Base-by-base conservation (phyloP, 2,888 invertebrate species). In the Camponotus fellah region DNA sequence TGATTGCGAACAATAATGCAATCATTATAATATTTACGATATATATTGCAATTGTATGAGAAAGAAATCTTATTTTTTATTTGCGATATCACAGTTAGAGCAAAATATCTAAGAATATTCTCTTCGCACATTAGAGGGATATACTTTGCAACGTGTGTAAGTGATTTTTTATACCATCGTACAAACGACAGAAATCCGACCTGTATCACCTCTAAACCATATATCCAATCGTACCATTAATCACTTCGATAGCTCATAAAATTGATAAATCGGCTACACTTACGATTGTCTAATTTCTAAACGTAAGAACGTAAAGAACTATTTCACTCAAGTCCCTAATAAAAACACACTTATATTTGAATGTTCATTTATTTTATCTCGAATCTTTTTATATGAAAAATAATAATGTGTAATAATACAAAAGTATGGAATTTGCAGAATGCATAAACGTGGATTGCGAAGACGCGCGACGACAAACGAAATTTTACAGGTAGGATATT, bases 171-270 rank as follows among this genome's bases (percentile, higher is more conserved):
- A n/a, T 40, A 53, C 10, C 9, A 40, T 17, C 17, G 49, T 40
- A 53, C 26, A 37, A 76, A 64, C n/a, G 64, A 32, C 53, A 37
- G 65, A 21, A 65, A 60, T 21, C n/a, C 69, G 46, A 85, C 64
- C 53, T 71, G 21, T 60, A 56, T 66, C 64, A 68, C 49, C 75
- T 68, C 72, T 32, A 76, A 81, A 80, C 79, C 53, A 68, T 85
- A 91, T 87, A 91, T 87, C 79, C 86, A 83, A 88, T 88, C 83
- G 86, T 79, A 66, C 82, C 85, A 86, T 92, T 90, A 90, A 83
- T 92, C 90, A 90, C 85, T 83, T 85, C 88, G 89, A 91, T 90
- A 88, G 87, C 82, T 90, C 88, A 89, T 91, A 91, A 92, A 91
- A 84, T 75, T 88, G 89, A 89, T 86, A 89, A 88, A 88, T 89